Base-by-base conservation (phyloP, 2,888 invertebrate species). In the Dysmachus trigonus region DNA sequence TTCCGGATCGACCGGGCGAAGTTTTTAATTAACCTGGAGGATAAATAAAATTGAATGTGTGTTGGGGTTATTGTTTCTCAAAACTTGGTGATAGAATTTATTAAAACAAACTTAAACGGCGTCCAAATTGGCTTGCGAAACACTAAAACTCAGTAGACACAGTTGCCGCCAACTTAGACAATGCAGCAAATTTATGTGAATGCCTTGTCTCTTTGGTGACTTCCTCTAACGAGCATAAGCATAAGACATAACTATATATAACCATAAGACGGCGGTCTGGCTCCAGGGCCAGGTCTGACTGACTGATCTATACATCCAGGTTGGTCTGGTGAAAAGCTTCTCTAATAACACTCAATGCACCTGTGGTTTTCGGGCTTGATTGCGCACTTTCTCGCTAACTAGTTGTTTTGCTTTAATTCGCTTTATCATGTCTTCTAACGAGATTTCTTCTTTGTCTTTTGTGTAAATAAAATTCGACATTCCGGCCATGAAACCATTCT, bases 31-130 rank as follows among this genome's bases (percentile, higher is more conserved):
- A 81, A 81, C 81, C 62, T 33, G 51, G 51, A 81, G 62, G 62
- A 53, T 53, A 81, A 81, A 53, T 81, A 53, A 81, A 51, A 81
- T 53, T 81, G 31, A 81, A 47, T 51, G 81, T 77, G 77, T 81
- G 53, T 31, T 53, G 62, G 73, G 35, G 30, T 73, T 47, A 33
- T 62, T 77, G 27, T 77, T 74, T 53, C 62, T 79, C 30, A 53
- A n/a, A 74, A 76, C 41, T 77, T 85, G 71, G 85, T 85, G 77
- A 71, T 74, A 76, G 47, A 53, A 85, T 71, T 85, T 85, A 85
- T 77, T 85, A 62, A 76, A 85, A 71, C 79, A 77, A 77, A 85
- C 71, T 85, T 77, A 71, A 77, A 77, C 62, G 41, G 85, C 51
- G 71, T 74, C 77, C 77, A 62, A 79, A 85, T 79, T 77, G 38